Conservation (phyloP, 2,113 vertebrate genomes). For the Hyla sarda region DNA sequence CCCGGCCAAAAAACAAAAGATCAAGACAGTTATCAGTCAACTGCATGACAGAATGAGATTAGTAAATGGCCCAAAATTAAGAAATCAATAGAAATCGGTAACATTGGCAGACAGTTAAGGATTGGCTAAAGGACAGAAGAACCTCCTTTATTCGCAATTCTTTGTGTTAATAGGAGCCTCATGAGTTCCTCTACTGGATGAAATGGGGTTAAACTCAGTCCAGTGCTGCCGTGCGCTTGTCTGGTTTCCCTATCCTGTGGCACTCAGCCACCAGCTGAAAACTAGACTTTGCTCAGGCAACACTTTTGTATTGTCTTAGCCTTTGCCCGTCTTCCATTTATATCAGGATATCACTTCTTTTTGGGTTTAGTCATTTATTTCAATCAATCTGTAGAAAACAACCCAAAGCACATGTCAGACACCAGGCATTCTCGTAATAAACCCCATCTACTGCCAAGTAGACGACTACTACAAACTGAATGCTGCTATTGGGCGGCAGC, state of each 20-base stretch:
- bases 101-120: no score
- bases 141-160: not conserved
- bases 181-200: not conserved
- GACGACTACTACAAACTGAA: slow-evolving; percentile 61
- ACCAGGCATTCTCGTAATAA: slow-evolving; percentile 61
- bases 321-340: slow-evolving; percentile 31
- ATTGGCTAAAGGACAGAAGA: not conserved
- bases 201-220: slow-evolving; percentile 43
- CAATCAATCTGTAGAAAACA: slow-evolving; percentile 28
- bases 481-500: slow-evolving; percentile 61
- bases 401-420: slow-evolving; percentile 45
- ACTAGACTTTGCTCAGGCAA: slow-evolving; percentile 35
- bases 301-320: slow-evolving; percentile 40
- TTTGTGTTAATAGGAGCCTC: not conserved
- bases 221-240: not conserved
- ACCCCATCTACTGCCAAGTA: slow-evolving; percentile 68
- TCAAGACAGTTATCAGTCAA: no score
- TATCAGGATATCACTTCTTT: slow-evolving; percentile 10
- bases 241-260: slow-evolving; percentile 38
- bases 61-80: no score
- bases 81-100: no score
- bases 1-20: no score
- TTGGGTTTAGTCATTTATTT: not conserved
- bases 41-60: no score
- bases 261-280: slow-evolving; percentile 35